Percentiles rank a stretch among this genome's conserved stretches.
Evolutionary conservation across 2,888 invertebrate species (phyloP).

Genomic region (Synergus umbraculus): DNA sequence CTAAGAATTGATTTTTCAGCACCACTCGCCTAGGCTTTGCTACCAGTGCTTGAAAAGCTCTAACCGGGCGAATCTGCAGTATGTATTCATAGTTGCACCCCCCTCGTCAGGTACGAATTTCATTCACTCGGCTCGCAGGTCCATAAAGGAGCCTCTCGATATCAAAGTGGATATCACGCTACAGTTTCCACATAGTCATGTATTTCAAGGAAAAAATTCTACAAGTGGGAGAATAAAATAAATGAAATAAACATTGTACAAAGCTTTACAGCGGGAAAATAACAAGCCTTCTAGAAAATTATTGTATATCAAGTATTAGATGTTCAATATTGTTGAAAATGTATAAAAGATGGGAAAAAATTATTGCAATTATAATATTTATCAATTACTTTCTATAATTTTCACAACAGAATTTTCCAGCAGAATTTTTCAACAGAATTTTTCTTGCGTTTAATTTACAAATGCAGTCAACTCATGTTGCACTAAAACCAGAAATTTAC

Average conservation of each 20-base stretch:
- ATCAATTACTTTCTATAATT: too few species aligned
- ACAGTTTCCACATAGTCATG: background rate
- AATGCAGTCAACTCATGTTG: too few species aligned
- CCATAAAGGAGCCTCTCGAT: conserved; percentile 22
- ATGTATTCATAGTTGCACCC: conserved; percentile 2
- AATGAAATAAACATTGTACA: background rate
- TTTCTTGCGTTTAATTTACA: too few species aligned
- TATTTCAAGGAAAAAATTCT: background rate
- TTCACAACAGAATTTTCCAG: too few species aligned
- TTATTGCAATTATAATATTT: too few species aligned
- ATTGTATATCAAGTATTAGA: too few species aligned
- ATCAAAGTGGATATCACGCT: conserved; percentile 12
- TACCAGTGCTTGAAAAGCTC: conserved; percentile 21
- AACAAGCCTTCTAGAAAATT: background rate
- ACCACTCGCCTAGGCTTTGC: background rate
- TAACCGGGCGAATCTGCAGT: background rate
- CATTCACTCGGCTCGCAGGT: conserved; percentile 12
- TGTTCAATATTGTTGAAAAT: too few species aligned
- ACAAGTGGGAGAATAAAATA: background rate
- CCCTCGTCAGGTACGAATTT: conserved; percentile 12
- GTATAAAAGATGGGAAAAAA: too few species aligned
- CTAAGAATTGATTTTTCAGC: conserved; percentile 1
- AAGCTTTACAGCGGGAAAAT: background rate
- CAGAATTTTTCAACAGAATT: too few species aligned
- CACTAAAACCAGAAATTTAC: too few species aligned